phyloP scores from a whole-genome alignment of 2,113 vertebrate genomes.

The Mirounga angustirostris region DNA sequence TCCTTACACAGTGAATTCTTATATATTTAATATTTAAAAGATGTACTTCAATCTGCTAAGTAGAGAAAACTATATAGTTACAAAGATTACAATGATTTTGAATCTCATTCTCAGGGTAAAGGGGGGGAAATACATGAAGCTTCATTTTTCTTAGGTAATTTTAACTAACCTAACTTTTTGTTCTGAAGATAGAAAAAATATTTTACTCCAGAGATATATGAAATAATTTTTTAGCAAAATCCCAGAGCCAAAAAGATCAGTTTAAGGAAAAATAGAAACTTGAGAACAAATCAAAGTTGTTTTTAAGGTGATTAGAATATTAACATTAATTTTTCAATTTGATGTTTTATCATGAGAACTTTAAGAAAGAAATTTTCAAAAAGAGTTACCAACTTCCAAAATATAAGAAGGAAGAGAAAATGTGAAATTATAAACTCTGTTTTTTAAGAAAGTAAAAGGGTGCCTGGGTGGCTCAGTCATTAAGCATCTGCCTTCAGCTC shows the following conservation, averaged over 20 bases:
- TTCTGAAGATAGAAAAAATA: neutral
- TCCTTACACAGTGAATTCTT: neutral
- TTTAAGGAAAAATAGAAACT: neutral
- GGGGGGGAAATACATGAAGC: neutral
- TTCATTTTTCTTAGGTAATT: conserved; percentile 19
- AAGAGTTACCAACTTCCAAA: neutral
- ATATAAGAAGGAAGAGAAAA: neutral
- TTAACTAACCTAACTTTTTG: neutral
- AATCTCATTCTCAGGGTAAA: neutral
- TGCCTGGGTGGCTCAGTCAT: too few species aligned
- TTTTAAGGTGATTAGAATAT: neutral
- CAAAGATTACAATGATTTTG: neutral
- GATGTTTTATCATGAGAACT: neutral
- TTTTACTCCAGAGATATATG: neutral
- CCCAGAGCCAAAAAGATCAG: neutral
- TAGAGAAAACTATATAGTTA: neutral
- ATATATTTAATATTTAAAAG: neutral
- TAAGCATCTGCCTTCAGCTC: too few species aligned
- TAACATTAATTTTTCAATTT: neutral
- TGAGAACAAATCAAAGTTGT: neutral
- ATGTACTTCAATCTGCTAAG: neutral
- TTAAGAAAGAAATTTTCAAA: neutral
- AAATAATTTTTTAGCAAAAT: conserved; percentile 2
- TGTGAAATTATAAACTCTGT: neutral
- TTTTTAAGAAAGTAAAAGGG: neutral